phyloP scores from a whole-genome alignment of 2,113 vertebrate genomes.

The Octodon degus region DNA sequence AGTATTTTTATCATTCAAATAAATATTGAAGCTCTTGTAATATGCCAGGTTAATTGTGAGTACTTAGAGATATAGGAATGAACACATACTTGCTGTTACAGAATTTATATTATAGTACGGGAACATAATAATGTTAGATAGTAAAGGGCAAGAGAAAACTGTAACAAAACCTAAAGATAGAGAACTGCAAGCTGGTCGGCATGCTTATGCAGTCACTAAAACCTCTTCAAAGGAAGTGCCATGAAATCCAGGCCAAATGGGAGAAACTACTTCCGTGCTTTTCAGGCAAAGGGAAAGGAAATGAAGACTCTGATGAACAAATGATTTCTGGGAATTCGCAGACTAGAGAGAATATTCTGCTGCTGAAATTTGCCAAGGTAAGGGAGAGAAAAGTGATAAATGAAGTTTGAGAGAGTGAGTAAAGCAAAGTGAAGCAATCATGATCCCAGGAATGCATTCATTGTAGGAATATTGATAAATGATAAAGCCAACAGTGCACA shows the following conservation, averaged over 20 bases:
- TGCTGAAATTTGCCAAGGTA: neutral
- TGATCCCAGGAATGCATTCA: constrained; percentile 60
- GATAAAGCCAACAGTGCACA: constrained; percentile 20
- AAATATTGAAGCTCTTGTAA: neutral
- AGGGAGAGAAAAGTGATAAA: neutral
- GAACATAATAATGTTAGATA: neutral
- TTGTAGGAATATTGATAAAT: constrained; percentile 56
- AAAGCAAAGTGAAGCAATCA: constrained; percentile 35
- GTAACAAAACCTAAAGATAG: neutral
- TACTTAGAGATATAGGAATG: neutral
- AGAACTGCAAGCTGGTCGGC: neutral
- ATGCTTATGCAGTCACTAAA: neutral
- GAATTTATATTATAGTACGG: neutral
- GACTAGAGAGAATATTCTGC: constrained; percentile 6
- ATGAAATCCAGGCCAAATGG: neutral
- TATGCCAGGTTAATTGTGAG: neutral
- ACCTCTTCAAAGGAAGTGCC: neutral
- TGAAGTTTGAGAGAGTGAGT: neutral
- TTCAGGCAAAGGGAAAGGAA: neutral
- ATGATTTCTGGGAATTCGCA: neutral
- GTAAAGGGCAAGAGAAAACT: neutral
- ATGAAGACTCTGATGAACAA: neutral
- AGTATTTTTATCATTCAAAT: neutral
- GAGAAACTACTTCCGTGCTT: neutral
- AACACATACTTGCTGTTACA: constrained; percentile 17